Evolutionary conservation across 2,797 vertebrate genomes (phyloP).

Genomic region (Acanthiza pusilla): DNA sequence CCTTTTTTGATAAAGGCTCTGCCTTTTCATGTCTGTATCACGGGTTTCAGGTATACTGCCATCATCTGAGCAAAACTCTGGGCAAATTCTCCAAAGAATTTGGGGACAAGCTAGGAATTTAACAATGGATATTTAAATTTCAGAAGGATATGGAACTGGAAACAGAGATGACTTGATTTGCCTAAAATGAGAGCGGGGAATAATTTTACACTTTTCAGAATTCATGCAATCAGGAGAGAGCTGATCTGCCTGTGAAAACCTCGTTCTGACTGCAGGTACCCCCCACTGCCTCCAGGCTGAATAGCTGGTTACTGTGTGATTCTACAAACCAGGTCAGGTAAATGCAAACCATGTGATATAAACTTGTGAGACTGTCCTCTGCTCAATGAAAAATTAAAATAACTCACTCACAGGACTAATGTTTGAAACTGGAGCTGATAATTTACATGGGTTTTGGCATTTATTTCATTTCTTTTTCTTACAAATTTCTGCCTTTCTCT

Average conservation of each 20-base stretch:
- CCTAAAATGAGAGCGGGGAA: not conserved
- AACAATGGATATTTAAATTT: not conserved
- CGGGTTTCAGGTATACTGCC: not conserved
- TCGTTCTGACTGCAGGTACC: not conserved
- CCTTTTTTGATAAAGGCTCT: not conserved
- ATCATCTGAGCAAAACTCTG: not conserved
- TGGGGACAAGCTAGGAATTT: not conserved
- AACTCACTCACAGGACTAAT: not conserved
- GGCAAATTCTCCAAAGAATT: not conserved
- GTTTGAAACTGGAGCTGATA: not conserved
- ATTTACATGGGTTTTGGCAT: not conserved
- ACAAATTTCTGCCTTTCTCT: not conserved
- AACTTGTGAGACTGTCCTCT: not conserved
- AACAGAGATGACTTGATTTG: not conserved
- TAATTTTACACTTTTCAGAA: not conserved
- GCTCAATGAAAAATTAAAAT: not conserved
- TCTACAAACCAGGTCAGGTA: not conserved
- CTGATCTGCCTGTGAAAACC: not conserved
- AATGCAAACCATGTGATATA: not conserved
- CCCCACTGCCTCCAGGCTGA: not conserved
- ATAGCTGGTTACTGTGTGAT: not conserved
- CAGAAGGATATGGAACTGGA: not conserved
- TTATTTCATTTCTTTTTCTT: not conserved
- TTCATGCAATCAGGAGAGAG: not conserved
- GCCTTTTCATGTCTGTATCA: not conserved